A percentile compares a stretch with the other conserved stretches of the same genome.
phyloP scores from a whole-genome alignment of 2,797 vertebrate species.

The Mormyrops boulengeri region DNA sequence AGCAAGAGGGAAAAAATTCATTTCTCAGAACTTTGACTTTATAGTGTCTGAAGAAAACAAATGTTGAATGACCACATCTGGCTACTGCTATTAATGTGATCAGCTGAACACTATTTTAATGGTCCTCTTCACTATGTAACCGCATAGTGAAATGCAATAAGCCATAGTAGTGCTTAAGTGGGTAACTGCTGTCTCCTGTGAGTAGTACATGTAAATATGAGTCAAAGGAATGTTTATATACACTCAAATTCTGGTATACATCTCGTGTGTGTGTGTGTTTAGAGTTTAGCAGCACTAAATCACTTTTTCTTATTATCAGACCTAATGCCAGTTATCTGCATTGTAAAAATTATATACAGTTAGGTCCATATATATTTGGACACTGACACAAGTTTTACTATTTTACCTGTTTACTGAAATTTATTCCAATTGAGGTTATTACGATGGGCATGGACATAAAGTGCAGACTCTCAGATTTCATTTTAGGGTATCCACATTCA shows the following conservation, averaged over 20 bases:
- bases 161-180: not conserved
- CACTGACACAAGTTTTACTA: too few species aligned
- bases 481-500: too few species aligned
- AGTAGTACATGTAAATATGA: not conserved
- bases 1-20: too few species aligned
- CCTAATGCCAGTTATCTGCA: not conserved
- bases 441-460: too few species aligned
- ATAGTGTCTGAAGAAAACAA: not conserved
- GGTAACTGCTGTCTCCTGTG: not conserved
- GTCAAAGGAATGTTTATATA: not conserved
- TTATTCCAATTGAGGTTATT: too few species aligned
- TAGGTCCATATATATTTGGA: too few species aligned
- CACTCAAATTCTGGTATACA: not conserved
- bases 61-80: not conserved
- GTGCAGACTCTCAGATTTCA: too few species aligned
- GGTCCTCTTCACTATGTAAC: not conserved
- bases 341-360: not conserved
- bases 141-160: not conserved
- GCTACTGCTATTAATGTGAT: not conserved
- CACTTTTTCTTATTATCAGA: not conserved
- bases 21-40: too few species aligned
- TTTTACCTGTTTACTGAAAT: too few species aligned
- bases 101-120: not conserved
- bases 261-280: not conserved
- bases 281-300: not conserved